phyloP scores from a whole-genome alignment of 2,888 invertebrate genomes.

The Urechis unicinctus region DNA sequence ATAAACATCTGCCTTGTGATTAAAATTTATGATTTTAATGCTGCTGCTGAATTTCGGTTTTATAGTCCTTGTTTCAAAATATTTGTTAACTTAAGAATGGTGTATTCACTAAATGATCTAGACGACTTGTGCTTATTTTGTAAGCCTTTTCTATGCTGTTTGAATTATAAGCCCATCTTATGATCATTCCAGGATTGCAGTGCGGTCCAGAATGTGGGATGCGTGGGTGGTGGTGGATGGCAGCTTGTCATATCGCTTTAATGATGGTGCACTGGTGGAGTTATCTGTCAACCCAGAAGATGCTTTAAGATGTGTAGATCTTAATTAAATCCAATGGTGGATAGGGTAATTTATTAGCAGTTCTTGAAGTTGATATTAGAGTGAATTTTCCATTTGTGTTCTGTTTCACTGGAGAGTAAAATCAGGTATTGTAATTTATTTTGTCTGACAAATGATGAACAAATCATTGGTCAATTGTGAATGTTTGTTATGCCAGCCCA shows the following conservation, averaged over 20 bases:
- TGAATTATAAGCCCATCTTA: no score
- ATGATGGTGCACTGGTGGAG: slow-evolving; percentile 81
- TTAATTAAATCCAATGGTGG: neutral
- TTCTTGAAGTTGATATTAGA: no score
- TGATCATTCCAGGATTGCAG: slow-evolving; percentile 58
- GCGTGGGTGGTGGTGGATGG: slow-evolving; percentile 92
- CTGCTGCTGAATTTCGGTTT: no score
- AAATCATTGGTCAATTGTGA: no score
- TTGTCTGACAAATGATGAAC: no score
- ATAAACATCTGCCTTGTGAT: neutral
- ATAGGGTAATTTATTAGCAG: neutral
- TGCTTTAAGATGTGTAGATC: slow-evolving; percentile 70
- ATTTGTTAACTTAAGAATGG: no score
- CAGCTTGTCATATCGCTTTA: slow-evolving; percentile 85
- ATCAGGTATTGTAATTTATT: no score
- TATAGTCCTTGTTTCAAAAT: no score
- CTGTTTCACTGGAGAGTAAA: no score
- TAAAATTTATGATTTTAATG: neutral
- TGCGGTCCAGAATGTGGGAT: slow-evolving; percentile 84
- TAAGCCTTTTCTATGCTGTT: neutral
- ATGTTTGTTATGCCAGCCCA: no score
- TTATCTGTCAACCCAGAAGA: slow-evolving; percentile 82
- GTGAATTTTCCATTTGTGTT: neutral
- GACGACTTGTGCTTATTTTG: neutral
- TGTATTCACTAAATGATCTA: no score